Conservation (phyloP, 2,113 vertebrate genomes). For the Prietella phreatophila region DNA sequence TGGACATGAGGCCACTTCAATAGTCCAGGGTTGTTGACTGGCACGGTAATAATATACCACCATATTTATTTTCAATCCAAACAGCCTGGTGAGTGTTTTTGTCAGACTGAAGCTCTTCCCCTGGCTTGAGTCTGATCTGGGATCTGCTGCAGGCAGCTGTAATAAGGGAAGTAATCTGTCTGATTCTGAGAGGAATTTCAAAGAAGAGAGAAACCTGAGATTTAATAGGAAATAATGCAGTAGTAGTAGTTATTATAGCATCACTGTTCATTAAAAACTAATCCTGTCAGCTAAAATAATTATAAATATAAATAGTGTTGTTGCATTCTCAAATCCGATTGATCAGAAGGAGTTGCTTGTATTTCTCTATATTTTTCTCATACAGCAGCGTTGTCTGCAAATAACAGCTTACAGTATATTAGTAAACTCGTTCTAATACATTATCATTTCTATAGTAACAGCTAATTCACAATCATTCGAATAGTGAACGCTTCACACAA, state of each 20-base stretch:
- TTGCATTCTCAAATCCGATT: background rate
- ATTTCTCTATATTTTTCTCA: background rate
- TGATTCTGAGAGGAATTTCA: too few species aligned
- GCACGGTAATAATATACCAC: constrained; percentile 36
- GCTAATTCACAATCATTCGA: background rate
- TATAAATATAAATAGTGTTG: background rate
- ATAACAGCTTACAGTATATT: background rate
- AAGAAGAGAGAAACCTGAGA: constrained; percentile 14
- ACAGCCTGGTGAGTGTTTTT: constrained; percentile 24
- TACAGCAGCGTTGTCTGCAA: background rate
- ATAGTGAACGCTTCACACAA: too few species aligned
- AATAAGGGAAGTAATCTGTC: constrained; percentile 35
- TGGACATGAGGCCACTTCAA: constrained; percentile 37
- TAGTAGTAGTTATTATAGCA: background rate
- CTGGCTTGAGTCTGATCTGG: constrained; percentile 9
- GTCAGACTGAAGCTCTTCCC: background rate
- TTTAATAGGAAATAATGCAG: constrained; percentile 9
- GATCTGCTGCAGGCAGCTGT: constrained; percentile 3
- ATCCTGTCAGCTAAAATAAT: background rate
- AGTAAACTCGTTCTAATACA: background rate
- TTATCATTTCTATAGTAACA: background rate
- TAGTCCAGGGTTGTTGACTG: constrained; percentile 26
- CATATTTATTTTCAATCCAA: constrained; percentile 44
- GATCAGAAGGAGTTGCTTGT: background rate
- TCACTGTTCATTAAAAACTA: background rate